These are phyloP conservation scores for Hippotragus niger DNA, from an alignment of 2,113 vertebrate species.

Conservation along the genomic window DNA sequence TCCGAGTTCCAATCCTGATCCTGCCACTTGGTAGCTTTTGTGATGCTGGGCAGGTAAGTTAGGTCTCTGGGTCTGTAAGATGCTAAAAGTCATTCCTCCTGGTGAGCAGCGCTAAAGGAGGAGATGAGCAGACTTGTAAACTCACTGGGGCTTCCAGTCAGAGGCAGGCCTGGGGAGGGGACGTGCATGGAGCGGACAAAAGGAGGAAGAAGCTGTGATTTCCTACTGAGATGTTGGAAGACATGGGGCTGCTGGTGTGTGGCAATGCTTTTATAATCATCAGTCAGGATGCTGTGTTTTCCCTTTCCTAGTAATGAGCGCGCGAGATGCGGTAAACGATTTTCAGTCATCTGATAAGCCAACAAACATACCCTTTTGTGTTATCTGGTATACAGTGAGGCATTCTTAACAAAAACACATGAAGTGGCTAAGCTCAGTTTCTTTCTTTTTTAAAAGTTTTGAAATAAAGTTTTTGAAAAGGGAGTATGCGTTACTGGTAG, in stretches of 20 bases:
- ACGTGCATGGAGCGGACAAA: not conserved
- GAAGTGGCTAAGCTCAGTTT: not conserved
- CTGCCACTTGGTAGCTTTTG: not conserved
- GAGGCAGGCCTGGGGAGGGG: not conserved
- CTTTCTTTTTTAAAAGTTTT: not conserved
- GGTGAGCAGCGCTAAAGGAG: not conserved
- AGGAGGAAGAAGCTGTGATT: not conserved
- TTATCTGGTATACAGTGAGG: not conserved
- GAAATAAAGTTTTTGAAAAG: not conserved
- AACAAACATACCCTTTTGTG: not conserved
- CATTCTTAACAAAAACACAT: not conserved
- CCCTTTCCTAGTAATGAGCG: not conserved
- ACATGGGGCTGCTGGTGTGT: not conserved
- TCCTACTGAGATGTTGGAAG: not conserved
- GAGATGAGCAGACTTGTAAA: not conserved
- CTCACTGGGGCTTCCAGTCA: not conserved
- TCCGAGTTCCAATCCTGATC: not conserved
- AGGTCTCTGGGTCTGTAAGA: not conserved
- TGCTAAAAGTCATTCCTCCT: not conserved
- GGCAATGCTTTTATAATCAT: not conserved
- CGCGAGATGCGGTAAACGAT: not conserved
- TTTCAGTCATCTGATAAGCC: not conserved
- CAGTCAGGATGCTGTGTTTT: not conserved
- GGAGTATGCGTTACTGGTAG: not conserved
- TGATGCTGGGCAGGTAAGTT: not conserved